Evolutionary conservation across 2,113 vertebrate genomes (phyloP).

Genomic region (Mustela nigripes): DNA sequence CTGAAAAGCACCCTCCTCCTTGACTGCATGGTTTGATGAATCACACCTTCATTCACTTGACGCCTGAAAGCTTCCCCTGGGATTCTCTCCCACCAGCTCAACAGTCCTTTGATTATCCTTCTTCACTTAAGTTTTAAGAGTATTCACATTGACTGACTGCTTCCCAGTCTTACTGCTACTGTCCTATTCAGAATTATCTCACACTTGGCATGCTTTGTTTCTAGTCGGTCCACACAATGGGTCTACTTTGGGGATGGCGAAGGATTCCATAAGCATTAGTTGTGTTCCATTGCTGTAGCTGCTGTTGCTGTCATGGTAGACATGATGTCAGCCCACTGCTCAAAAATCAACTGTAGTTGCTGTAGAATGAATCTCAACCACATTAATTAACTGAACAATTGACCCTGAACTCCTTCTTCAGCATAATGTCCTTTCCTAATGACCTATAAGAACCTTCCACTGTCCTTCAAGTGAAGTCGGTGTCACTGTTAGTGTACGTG

Average conservation of each 20-base stretch:
- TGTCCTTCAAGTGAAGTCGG: not conserved
- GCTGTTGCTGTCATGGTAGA: not conserved
- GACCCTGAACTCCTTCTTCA: not conserved
- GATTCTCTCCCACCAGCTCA: not conserved
- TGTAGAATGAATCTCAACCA: not conserved
- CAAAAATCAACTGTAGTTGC: not conserved
- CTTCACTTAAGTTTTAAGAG: not conserved
- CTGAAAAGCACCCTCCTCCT: not conserved
- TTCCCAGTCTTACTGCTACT: not conserved
- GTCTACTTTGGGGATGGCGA: not conserved
- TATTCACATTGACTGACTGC: not conserved
- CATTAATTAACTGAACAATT: not conserved
- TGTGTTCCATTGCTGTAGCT: not conserved
- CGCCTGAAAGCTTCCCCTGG: not conserved
- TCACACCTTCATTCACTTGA: not conserved
- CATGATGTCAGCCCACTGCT: not conserved
- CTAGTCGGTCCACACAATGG: not conserved
- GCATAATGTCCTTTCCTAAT: too few species aligned
- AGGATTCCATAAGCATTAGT: too few species aligned
- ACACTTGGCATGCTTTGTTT: not conserved
- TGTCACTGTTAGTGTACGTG: not conserved
- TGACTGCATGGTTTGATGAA: not conserved
- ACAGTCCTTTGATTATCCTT: not conserved
- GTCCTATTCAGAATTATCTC: not conserved
- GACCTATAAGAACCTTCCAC: too few species aligned